Percentiles rank a stretch among this genome's conserved stretches.
Evolutionary conservation across 2,888 invertebrate genomes (phyloP).

Genomic region (Chironomus tentans): DNA sequence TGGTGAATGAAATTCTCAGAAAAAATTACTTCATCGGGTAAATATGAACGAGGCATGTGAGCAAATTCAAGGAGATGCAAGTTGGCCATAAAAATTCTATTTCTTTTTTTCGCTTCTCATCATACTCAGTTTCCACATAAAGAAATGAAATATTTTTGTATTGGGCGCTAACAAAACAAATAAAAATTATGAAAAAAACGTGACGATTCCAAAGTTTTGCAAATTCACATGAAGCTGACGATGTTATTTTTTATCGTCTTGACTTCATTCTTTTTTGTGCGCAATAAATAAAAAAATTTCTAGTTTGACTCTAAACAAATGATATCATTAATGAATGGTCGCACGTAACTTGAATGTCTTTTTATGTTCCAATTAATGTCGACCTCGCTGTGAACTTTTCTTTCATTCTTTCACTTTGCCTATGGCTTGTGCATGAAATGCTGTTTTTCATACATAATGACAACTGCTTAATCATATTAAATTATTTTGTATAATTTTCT

Average conservation of each 20-base stretch:
- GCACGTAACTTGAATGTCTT: background rate
- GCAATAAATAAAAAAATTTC: background rate
- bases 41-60: background rate
- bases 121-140: background rate
- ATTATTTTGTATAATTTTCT: no score
- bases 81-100: background rate
- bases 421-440: no score
- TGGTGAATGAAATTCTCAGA: background rate
- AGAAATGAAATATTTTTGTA: background rate
- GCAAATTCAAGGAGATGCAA: background rate
- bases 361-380: no score
- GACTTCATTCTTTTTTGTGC: background rate
- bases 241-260: no score
- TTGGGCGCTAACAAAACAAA: constrained; percentile 15
- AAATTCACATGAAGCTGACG: no score
- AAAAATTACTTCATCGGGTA: background rate
- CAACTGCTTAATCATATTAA: no score
- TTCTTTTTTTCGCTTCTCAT: background rate
- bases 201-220: constrained; percentile 1
- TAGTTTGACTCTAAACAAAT: background rate
- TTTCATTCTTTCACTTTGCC: no score
- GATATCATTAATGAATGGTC: background rate
- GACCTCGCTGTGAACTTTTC: no score
- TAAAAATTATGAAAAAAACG: background rate
- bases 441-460: no score